phyloP scores from a whole-genome alignment of 2,888 invertebrate genomes.

The Podotricha telesiphe region DNA sequence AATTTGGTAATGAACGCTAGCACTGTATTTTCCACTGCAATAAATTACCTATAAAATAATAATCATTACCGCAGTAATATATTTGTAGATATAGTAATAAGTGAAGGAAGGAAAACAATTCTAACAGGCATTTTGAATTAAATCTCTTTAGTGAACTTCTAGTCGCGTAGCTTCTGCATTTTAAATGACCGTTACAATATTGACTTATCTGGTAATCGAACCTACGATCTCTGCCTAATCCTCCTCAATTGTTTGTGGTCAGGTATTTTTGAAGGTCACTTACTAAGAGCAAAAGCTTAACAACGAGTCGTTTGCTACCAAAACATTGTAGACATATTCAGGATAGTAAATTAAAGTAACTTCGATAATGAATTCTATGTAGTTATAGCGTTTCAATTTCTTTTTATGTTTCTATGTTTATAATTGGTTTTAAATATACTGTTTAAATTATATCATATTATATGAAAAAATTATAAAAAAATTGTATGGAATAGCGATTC shows the following conservation, averaged over 20 bases:
- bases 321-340: slow-evolving; percentile 3
- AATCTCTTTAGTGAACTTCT: slow-evolving; percentile 13
- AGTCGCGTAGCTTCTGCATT: slow-evolving; percentile 33
- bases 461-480: slow-evolving; percentile 47
- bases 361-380: slow-evolving; percentile 26
- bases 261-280: not conserved
- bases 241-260: slow-evolving; percentile 23
- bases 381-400: slow-evolving; percentile 46
- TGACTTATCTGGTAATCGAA: not conserved
- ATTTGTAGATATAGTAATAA: slow-evolving; percentile 2
- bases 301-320: slow-evolving; percentile 11
- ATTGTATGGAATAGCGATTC: slow-evolving; percentile 59
- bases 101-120: slow-evolving; percentile 31
- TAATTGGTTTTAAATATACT: slow-evolving; percentile 53
- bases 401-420: slow-evolving; percentile 51
- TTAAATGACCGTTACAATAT: slow-evolving; percentile 10
- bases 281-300: slow-evolving; percentile 20
- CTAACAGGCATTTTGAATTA: slow-evolving; percentile 19
- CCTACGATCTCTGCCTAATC: no score
- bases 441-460: slow-evolving; percentile 40
- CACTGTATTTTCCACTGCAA: slow-evolving; percentile 26
- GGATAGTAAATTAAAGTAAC: slow-evolving; percentile 25
- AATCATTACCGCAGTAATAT: slow-evolving; percentile 16
- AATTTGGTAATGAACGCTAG: slow-evolving; percentile 25
- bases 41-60: slow-evolving; percentile 14